Evolutionary conservation across 2,113 vertebrate species (phyloP).

Genomic region (Etia nguti): DNA sequence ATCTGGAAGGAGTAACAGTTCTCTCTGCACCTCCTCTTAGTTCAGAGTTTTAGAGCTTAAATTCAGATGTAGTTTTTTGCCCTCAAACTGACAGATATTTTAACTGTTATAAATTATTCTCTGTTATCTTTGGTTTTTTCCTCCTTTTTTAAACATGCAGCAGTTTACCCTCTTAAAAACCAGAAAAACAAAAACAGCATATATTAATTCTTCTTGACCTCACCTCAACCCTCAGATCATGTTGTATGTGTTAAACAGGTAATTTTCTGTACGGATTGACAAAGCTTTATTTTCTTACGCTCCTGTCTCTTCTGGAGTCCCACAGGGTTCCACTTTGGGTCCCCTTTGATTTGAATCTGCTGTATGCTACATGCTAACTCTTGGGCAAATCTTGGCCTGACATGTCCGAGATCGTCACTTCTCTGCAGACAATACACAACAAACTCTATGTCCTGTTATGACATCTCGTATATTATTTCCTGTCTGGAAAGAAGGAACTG

Average conservation of each 20-base stretch:
- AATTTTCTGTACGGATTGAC: neutral
- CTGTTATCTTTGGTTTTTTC: neutral
- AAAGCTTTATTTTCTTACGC: neutral
- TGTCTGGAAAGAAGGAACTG: neutral
- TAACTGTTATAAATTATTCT: neutral
- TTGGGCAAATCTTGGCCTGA: neutral
- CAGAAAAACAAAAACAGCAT: neutral
- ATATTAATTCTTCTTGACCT: neutral
- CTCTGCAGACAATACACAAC: neutral
- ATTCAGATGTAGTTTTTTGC: neutral
- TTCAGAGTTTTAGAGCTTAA: neutral
- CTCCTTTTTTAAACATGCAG: neutral
- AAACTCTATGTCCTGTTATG: neutral
- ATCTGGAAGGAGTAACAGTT: neutral
- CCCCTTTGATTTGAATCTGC: neutral
- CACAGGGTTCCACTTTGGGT: neutral
- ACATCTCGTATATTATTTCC: too few relatives aligned
- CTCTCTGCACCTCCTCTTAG: constrained; percentile 1
- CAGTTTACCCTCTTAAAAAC: neutral
- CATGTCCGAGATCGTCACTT: neutral
- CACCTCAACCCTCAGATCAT: neutral
- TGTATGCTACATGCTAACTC: neutral
- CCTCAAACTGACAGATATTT: neutral
- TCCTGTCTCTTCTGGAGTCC: neutral
- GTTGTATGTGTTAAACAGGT: accelerated